These are phyloP conservation scores for Campopleginae sp. DNA, from an alignment of 2,888 invertebrate genomes.

Conservation along the genomic window DNA sequence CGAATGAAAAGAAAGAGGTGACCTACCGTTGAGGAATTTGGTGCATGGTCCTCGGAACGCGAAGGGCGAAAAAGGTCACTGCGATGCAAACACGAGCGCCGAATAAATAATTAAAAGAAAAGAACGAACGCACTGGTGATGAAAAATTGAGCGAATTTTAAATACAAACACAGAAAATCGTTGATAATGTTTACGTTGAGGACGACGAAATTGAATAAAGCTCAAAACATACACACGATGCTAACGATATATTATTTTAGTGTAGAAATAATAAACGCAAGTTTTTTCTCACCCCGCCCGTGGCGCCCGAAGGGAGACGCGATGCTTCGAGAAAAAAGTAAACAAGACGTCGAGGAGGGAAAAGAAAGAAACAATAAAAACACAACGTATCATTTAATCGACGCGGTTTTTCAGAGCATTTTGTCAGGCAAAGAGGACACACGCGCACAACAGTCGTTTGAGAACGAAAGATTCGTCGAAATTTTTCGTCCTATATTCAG, in stretches of 20 bases:
- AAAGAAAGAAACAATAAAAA: background rate
- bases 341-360: background rate
- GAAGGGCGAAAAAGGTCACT: constrained; percentile 34
- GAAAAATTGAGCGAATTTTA: background rate
- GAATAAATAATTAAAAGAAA: constrained; percentile 7
- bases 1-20: constrained; percentile 7
- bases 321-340: background rate
- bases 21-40: constrained; percentile 64
- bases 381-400: background rate
- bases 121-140: background rate
- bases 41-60: constrained; percentile 62
- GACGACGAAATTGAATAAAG: too few species aligned
- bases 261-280: background rate
- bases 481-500: background rate
- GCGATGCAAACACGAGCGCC: constrained; percentile 23
- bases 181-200: background rate
- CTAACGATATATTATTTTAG: background rate
- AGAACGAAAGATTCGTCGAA: background rate
- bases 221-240: background rate
- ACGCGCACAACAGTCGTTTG: constrained; percentile 3
- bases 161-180: background rate
- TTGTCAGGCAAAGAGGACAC: constrained; percentile 13
- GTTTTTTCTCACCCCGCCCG: constrained; percentile 3
- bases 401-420: constrained; percentile 9
- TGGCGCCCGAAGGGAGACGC: background rate